Conservation (phyloP, 2,797 vertebrate species). For the Tiaroga cobitis region DNA sequence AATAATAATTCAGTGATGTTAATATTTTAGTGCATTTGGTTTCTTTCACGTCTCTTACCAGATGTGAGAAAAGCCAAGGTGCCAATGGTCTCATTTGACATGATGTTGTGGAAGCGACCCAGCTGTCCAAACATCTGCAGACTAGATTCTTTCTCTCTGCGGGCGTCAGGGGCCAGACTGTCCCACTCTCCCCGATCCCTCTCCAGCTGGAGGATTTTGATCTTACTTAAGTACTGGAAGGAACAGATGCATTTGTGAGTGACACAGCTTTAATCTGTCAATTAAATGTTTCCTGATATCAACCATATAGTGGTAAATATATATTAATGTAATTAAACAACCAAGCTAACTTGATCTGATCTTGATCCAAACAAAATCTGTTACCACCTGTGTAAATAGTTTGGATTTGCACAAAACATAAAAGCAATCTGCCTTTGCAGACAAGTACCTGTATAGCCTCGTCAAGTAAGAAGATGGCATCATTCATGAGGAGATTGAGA, state of each 20-base stretch:
- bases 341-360: neutral
- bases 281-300: neutral
- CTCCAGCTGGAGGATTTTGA: conserved; percentile 96
- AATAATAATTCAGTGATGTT: conserved; percentile 4
- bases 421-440: neutral
- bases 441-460: conserved; percentile 94
- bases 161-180: conserved; percentile 84
- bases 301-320: neutral
- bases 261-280: conserved; percentile 7
- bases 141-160: conserved; percentile 93
- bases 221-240: conserved; percentile 95
- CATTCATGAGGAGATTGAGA: conserved; percentile 96
- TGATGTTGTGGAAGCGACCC: conserved; percentile 98
- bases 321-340: neutral
- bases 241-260: conserved; percentile 30
- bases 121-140: conserved; percentile 97
- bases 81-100: conserved; percentile 98
- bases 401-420: neutral
- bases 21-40: conserved; percentile 28
- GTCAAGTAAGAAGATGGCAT: conserved; percentile 94
- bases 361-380: neutral
- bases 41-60: conserved; percentile 76
- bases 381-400: neutral
- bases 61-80: conserved; percentile 97
- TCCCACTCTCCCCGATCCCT: conserved; percentile 95